Conservation (phyloP, 2,797 vertebrate species). For the Ambastaia sidthimunki region DNA sequence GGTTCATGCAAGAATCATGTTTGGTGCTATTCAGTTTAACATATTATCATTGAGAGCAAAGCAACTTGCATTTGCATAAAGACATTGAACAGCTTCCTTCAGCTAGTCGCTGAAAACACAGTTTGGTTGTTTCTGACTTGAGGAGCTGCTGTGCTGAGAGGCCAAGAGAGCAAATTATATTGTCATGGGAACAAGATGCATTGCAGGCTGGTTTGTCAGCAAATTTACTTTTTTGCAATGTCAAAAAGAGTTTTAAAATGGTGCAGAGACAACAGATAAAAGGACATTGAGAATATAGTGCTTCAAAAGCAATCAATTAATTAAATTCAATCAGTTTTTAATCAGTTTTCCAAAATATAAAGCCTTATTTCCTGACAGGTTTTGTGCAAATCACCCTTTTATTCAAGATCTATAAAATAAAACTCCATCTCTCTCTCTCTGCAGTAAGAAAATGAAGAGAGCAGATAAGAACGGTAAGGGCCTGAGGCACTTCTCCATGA, state of each 20-base stretch:
- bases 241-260: too few species aligned
- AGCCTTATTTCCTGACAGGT: background rate
- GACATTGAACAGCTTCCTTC: background rate
- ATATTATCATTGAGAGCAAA: too few species aligned
- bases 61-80: background rate
- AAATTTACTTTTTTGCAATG: too few species aligned
- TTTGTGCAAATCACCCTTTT: background rate
- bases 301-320: too few species aligned
- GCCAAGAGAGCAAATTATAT: background rate
- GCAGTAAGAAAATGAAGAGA: constrained; percentile 85
- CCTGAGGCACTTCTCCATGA: constrained; percentile 88
- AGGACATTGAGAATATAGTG: too few species aligned
- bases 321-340: too few species aligned
- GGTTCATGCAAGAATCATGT: too few species aligned
- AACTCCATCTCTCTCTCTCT: constrained; percentile 4
- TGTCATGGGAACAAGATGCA: background rate
- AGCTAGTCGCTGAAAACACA: background rate
- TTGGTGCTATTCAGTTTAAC: too few species aligned
- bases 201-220: background rate
- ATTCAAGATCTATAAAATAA: background rate
- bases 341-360: too few species aligned
- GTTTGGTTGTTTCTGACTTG: background rate
- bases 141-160: background rate
- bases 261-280: too few species aligned
- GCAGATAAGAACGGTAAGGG: constrained; percentile 89